These are phyloP conservation scores for fruit fly (Drosophila melanogaster) DNA, from an alignment of 1,140 invertebrate species.

Conservation along the genomic window DNA sequence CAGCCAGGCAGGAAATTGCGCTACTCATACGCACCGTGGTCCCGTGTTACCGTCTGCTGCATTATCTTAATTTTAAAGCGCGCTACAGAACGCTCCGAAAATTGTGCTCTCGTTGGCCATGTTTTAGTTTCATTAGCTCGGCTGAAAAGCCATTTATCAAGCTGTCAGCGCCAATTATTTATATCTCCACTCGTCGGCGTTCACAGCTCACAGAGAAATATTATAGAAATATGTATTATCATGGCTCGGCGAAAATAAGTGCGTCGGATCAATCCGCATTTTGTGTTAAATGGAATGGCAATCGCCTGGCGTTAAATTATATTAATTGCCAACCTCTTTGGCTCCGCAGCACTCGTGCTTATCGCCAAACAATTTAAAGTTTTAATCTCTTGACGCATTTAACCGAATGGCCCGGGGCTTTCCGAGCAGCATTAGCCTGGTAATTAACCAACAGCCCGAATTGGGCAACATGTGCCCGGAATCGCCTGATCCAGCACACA, in stretches of 20 bases:
- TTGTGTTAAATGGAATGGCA: conserved; percentile 49
- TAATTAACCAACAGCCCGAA: conserved; percentile 45
- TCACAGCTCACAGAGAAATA: conserved; percentile 20
- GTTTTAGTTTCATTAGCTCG: conserved; percentile 79
- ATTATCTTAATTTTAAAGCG: conserved; percentile 79
- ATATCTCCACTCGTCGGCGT: conserved; percentile 27
- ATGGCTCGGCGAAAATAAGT: conserved; percentile 22
- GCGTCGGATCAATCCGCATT: conserved; percentile 41
- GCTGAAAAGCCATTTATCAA: conserved; percentile 78
- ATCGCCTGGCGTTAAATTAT: conserved; percentile 55
- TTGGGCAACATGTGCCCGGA: conserved; percentile 52
- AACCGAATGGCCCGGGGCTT: conserved; percentile 27
- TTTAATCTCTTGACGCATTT: conserved; percentile 62
- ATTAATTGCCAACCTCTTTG: conserved; percentile 58
- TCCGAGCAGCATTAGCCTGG: conserved; percentile 30
- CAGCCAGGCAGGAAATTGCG: conserved; percentile 64
- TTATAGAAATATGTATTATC: conserved; percentile 73
- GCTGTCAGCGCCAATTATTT: conserved; percentile 79
- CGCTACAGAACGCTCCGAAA: conserved; percentile 10
- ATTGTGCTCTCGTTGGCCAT: conserved; percentile 46
- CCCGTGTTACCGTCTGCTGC: conserved; percentile 27
- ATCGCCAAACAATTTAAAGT: conserved; percentile 63
- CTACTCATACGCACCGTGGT: conserved; percentile 76
- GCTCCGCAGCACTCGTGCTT: conserved; percentile 19
- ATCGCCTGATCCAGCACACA: conserved; percentile 29